phyloP scores from a whole-genome alignment of 1,140 invertebrate species.

The Bursaphelenchus mucronatus region DNA sequence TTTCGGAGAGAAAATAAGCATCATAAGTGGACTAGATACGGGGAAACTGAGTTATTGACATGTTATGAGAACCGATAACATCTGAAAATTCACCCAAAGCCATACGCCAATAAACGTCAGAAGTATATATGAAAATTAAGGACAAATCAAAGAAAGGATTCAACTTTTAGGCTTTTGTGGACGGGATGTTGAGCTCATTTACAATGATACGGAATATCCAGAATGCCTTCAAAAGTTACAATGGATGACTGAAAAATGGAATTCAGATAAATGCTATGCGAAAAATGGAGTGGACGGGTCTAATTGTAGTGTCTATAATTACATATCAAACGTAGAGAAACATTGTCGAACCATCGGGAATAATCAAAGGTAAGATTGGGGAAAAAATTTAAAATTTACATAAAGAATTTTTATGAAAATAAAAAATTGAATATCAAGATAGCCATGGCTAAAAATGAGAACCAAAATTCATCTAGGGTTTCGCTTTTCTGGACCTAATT shows the following conservation, averaged over 20 bases:
- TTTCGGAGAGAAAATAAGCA: too few relatives aligned
- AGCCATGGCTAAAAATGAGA: not conserved
- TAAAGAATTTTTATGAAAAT: too few relatives aligned
- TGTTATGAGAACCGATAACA: too few relatives aligned
- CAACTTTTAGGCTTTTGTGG: conserved; percentile 7
- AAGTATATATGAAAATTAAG: too few relatives aligned
- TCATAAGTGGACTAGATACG: too few relatives aligned
- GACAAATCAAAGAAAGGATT: too few relatives aligned
- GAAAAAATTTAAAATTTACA: not conserved
- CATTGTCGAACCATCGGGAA: conserved; percentile 37
- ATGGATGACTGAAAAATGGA: conserved; percentile 63
- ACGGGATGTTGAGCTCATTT: not conserved
- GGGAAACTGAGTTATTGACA: too few relatives aligned
- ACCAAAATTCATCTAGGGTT: conserved; percentile 4
- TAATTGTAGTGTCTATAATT: conserved; percentile 62
- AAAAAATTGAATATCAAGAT: too few relatives aligned
- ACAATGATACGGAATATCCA: conserved; percentile 22
- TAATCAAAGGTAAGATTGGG: conserved; percentile 1
- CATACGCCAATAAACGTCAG: too few relatives aligned
- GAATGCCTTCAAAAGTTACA: conserved; percentile 39
- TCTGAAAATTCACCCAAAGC: too few relatives aligned
- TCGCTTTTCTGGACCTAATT: too few relatives aligned
- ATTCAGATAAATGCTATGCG: conserved; percentile 62
- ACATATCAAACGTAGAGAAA: conserved; percentile 61
- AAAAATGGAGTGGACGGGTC: conserved; percentile 62